Base-by-base conservation (phyloP, 2,888 invertebrate species). In the Drosophila sordidula region DNA sequence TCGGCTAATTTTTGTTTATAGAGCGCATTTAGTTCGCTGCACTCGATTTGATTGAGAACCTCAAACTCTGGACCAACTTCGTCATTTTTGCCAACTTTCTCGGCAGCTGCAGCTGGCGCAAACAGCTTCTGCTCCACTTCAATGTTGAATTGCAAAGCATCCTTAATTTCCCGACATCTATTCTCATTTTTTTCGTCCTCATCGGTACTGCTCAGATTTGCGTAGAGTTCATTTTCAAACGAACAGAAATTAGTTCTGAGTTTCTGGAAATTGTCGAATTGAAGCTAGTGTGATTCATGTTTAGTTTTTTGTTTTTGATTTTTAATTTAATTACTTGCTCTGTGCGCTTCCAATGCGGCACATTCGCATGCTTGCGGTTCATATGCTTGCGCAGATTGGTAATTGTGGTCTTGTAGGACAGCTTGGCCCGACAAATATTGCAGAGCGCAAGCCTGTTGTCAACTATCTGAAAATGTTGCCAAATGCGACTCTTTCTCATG, bases 1-100 rank as follows among this genome's bases (percentile, higher is more conserved):
- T 42, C 42, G 5, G 22, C 12, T 11, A 42, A 42, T 42, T 42
- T 18, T 42, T 42, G 42, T 42, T 42, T 42, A 12, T 18, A 42
- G 11, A 22, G 18, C 12, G 9, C 42, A 22, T 22, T 42, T 34
- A 34, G 34, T 4, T 34, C 12, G 34, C 34, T 34, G 34, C 34
- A 34, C 34, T 34, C 34, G 34, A 34, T 12, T 34, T 12, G 34
- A 34, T 3, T 34, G 34, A 11, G 12, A 4, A 4, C 12, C 34
- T 2, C 9, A 9, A 29, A 9, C 29, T 8, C 29, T 3, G 12
- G 12, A 11, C 34, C 1, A 34, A 34, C 12, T 34, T 34, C 34
- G 34, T 12, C 12, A 12, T 11, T 34, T 34, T 34, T 34, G 4
- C 12, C 34, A 34, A 34, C 11, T 29, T 29, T 29, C 9, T 29